These are phyloP conservation scores for Salmo trutta DNA, from an alignment of 2,797 vertebrate genomes.

Conservation along the genomic window DNA sequence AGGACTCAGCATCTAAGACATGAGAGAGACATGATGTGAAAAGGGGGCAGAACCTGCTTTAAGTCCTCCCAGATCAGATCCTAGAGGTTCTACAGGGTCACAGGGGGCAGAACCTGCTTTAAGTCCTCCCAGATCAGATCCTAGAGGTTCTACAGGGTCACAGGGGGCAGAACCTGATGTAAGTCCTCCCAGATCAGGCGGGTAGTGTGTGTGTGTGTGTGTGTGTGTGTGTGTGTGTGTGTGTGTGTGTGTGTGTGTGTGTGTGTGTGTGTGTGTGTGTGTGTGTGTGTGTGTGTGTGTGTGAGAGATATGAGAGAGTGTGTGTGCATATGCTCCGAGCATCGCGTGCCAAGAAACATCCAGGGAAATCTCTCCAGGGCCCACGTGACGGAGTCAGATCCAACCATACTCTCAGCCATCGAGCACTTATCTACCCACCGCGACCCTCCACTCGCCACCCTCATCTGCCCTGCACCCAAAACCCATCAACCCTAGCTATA, in stretches of 20 bases:
- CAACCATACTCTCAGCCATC: slow-evolving; percentile 58
- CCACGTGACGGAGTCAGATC: slow-evolving; percentile 64
- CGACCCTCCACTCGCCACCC: slow-evolving; percentile 61
- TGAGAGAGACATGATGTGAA: background rate
- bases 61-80: background rate
- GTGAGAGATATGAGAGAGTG: background rate
- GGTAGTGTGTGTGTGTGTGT: slow-evolving; percentile 2
- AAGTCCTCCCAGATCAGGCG: background rate
- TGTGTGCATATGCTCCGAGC: slow-evolving; percentile 48
- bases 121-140: background rate
- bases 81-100: background rate
- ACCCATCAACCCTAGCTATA: slow-evolving; percentile 47
- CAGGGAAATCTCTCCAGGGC: slow-evolving; percentile 61
- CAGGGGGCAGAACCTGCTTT: background rate
- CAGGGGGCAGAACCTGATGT: background rate
- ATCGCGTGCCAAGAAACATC: slow-evolving; percentile 76
- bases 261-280: slow-evolving; percentile 21
- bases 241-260: background rate
- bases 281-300: background rate
- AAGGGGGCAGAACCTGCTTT: background rate
- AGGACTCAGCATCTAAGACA: background rate
- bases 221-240: background rate
- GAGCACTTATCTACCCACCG: slow-evolving; percentile 67
- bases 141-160: background rate
- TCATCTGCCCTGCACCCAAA: slow-evolving; percentile 50